Evolutionary conservation across 2,113 vertebrate species (phyloP).

Genomic region (Malurus alboscapulatus): DNA sequence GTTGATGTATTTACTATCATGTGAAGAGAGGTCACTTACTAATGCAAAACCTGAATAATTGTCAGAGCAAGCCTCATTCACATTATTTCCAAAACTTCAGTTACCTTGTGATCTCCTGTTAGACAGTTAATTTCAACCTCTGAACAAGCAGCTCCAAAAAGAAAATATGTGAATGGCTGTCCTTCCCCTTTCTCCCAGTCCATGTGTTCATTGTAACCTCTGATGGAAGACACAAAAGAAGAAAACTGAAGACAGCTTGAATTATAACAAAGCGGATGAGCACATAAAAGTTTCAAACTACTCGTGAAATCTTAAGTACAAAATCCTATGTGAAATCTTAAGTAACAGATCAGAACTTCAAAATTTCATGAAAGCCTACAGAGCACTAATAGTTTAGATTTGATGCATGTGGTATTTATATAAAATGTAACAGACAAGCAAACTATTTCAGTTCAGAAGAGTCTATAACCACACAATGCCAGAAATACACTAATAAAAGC

Average conservation of each 20-base stretch:
- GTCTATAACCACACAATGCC: neutral
- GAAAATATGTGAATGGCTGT: conserved; percentile 79
- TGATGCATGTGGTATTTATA: neutral
- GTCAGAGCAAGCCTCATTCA: neutral
- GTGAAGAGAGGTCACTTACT: neutral
- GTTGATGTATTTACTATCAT: neutral
- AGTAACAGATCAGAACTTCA: neutral
- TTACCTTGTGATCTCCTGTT: conserved; percentile 88
- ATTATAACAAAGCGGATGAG: neutral
- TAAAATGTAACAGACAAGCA: neutral
- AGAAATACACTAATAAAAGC: neutral
- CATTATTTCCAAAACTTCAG: neutral
- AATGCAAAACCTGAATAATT: neutral
- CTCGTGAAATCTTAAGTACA: neutral
- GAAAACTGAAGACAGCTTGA: neutral
- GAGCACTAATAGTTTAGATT: neutral
- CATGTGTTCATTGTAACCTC: conserved; percentile 80
- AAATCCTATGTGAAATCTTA: neutral
- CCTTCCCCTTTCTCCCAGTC: conserved; percentile 88
- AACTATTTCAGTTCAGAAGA: neutral
- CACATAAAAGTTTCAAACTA: neutral
- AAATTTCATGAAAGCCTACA: neutral
- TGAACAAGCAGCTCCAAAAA: conserved; percentile 81
- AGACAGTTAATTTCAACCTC: conserved; percentile 92
- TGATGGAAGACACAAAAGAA: conserved; percentile 45